These are phyloP conservation scores for Gobiocypris rarus DNA, from an alignment of 2,113 vertebrate genomes.

Conservation along the genomic window DNA sequence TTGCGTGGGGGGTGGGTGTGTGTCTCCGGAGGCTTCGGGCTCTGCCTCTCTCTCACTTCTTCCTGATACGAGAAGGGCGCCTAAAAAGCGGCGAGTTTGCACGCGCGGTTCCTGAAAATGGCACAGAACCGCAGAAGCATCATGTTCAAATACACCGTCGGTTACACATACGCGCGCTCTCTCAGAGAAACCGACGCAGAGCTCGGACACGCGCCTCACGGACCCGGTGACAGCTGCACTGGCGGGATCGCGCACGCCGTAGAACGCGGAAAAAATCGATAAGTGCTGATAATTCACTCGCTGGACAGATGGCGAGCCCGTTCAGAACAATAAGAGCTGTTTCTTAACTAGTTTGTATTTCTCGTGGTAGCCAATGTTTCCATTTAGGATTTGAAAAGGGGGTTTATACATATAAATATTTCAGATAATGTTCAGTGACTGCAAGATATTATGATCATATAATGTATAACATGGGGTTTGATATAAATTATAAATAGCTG, in stretches of 20 bases:
- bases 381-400: not conserved
- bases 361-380: not conserved
- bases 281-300: slow-evolving; percentile 13
- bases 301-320: slow-evolving; percentile 8
- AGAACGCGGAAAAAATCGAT: not conserved
- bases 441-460: not conserved
- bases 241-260: slow-evolving; percentile 20
- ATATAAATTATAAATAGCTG: not conserved
- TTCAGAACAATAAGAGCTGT: not conserved
- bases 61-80: not conserved
- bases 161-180: not conserved
- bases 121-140: not conserved
- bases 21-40: slow-evolving; percentile 13
- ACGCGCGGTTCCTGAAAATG: slow-evolving; percentile 23
- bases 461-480: not conserved
- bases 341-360: slow-evolving; percentile 4
- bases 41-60: not conserved
- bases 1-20: not conserved
- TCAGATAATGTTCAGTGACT: not conserved
- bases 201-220: not conserved
- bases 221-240: slow-evolving; percentile 22
- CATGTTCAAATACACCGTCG: not conserved
- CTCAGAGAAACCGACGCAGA: not conserved
- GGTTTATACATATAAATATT: not conserved
- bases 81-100: not conserved